Evolutionary conservation across 2,113 vertebrate genomes (phyloP).

Genomic region (Odontesthes bonariensis): DNA sequence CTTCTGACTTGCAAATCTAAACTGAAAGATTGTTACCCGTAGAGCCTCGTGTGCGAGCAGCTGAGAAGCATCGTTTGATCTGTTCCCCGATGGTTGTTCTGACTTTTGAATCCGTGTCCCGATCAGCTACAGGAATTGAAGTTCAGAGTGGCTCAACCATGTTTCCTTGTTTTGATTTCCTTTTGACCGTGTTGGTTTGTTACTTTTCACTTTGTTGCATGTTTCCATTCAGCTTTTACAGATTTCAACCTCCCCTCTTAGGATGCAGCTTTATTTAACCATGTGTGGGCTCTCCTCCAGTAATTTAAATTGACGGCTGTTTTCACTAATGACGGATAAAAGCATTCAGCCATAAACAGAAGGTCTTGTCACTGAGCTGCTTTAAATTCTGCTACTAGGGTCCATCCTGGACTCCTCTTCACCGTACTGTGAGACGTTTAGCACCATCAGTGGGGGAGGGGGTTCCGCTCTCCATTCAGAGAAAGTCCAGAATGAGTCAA

Average conservation of each 20-base stretch:
- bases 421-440: neutral
- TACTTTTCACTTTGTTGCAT: conserved; percentile 33
- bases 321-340: neutral
- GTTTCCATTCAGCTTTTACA: conserved; percentile 16
- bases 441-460: no score
- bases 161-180: neutral
- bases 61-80: conserved; percentile 38
- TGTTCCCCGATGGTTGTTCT: conserved; percentile 37
- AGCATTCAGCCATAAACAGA: neutral
- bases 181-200: conserved; percentile 13
- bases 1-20: conserved; percentile 86
- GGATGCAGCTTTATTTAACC: conserved; percentile 25
- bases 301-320: neutral
- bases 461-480: neutral
- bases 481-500: neutral
- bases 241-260: conserved; percentile 5
- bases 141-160: conserved; percentile 44
- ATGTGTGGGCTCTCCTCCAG: neutral
- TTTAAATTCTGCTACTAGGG: conserved; percentile 17
- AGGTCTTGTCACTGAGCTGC: conserved; percentile 12
- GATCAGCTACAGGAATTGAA: conserved; percentile 50
- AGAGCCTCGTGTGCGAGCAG: conserved; percentile 35
- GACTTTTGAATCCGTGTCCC: conserved; percentile 32
- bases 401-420: neutral
- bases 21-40: conserved; percentile 75